These are phyloP conservation scores for Aythya baeri DNA, from an alignment of 2,113 vertebrate genomes.

Conservation along the genomic window DNA sequence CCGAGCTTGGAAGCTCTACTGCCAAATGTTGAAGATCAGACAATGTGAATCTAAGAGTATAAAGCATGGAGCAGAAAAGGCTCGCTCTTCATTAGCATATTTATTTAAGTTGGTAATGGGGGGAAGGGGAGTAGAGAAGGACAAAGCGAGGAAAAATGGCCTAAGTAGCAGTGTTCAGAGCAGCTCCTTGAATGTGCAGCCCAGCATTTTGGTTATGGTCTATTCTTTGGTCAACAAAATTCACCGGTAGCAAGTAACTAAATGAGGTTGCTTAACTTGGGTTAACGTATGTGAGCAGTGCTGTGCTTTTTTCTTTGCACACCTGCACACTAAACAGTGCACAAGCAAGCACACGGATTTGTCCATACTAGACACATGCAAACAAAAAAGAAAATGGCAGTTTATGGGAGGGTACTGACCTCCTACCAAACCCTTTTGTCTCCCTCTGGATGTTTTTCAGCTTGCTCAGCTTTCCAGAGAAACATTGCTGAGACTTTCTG, in stretches of 20 bases:
- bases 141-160: not conserved
- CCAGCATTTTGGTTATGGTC: not conserved
- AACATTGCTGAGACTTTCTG: not conserved
- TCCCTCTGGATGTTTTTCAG: slow-evolving; percentile 25
- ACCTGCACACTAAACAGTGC: not conserved
- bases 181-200: not conserved
- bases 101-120: not conserved
- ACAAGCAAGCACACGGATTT: not conserved
- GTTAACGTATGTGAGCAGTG: not conserved
- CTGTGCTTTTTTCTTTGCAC: not conserved
- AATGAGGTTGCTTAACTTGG: not conserved
- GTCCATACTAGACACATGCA: not conserved
- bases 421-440: slow-evolving; percentile 22
- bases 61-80: not conserved
- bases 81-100: slow-evolving; percentile 11
- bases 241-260: not conserved
- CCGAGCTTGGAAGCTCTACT: not conserved
- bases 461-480: slow-evolving; percentile 14
- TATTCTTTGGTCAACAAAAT: not conserved
- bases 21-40: slow-evolving; percentile 33
- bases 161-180: not conserved
- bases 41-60: slow-evolving; percentile 1
- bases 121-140: not conserved
- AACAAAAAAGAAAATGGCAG: not conserved
- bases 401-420: not conserved